Conservation (phyloP, 2,113 vertebrate genomes). For the Physeter macrocephalus region DNA sequence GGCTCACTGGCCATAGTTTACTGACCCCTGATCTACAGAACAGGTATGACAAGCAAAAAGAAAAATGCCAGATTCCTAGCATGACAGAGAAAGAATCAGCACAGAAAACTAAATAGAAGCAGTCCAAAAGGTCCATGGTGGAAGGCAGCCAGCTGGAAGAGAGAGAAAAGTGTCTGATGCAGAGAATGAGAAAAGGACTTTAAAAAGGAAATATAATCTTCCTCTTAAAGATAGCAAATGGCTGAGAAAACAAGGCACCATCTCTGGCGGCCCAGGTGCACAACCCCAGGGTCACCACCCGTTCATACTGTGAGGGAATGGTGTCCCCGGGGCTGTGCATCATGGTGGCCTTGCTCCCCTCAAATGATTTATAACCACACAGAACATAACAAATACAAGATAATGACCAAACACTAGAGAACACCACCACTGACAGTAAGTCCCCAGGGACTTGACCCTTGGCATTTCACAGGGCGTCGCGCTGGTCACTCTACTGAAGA, state of each 20-base stretch:
- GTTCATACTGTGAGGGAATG: not conserved
- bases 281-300: not conserved
- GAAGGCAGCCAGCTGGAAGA: not conserved
- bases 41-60: not conserved
- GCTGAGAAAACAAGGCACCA: not conserved
- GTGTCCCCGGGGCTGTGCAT: not conserved
- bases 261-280: not conserved
- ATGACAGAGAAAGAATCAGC: not conserved
- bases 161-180: not conserved
- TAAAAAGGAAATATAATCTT: not conserved
- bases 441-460: not conserved
- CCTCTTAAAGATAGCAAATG: not conserved
- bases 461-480: not conserved
- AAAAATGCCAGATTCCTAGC: not conserved
- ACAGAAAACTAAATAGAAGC: not conserved
- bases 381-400: not conserved
- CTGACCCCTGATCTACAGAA: not conserved
- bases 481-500: not conserved
- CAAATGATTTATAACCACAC: not conserved
- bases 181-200: not conserved
- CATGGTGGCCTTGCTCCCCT: not conserved
- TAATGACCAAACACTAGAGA: not conserved
- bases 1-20: not conserved
- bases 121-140: not conserved
- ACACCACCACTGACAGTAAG: not conserved